Evolutionary conservation across 1,140 invertebrate species (phyloP).

Genomic region (Musca vetustissima): DNA sequence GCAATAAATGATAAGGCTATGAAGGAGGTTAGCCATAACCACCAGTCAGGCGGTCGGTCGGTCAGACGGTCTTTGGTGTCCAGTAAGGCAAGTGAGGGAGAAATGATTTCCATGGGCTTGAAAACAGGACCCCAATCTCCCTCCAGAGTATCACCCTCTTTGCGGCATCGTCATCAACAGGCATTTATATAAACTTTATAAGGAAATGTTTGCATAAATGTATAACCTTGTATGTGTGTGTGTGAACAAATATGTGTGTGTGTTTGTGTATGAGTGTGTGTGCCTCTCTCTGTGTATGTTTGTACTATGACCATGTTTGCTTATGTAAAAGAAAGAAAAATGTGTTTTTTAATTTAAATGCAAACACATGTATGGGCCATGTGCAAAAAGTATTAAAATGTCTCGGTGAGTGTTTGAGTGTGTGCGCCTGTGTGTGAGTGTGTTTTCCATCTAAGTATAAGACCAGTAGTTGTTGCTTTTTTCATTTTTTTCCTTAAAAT

Average conservation of each 20-base stretch:
- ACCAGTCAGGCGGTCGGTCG: too few relatives aligned
- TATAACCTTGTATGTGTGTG: not conserved
- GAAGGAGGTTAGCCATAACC: slow-evolving; percentile 4
- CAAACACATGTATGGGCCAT: slow-evolving; percentile 48
- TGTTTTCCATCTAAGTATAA: slow-evolving; percentile 6
- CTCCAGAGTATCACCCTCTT: not conserved
- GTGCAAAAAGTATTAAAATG: not conserved
- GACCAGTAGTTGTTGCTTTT: not conserved
- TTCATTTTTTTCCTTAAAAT: not conserved
- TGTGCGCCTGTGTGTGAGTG: too few relatives aligned
- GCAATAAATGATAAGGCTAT: slow-evolving; percentile 10
- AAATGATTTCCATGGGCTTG: too few relatives aligned
- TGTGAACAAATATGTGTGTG: too few relatives aligned
- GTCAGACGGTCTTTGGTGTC: too few relatives aligned
- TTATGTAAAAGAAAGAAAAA: slow-evolving; percentile 45
- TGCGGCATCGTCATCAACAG: slow-evolving; percentile 5
- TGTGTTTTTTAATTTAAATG: slow-evolving; percentile 56
- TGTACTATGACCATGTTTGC: not conserved
- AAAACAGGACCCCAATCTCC: too few relatives aligned
- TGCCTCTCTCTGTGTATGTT: not conserved
- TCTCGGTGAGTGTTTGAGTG: not conserved
- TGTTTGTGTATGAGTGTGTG: not conserved
- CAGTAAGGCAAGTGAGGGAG: slow-evolving; percentile 20
- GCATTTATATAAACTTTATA: slow-evolving; percentile 4
- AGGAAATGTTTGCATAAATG: not conserved